Conservation (phyloP, 2,888 invertebrate species). For the Julus scanicus region DNA sequence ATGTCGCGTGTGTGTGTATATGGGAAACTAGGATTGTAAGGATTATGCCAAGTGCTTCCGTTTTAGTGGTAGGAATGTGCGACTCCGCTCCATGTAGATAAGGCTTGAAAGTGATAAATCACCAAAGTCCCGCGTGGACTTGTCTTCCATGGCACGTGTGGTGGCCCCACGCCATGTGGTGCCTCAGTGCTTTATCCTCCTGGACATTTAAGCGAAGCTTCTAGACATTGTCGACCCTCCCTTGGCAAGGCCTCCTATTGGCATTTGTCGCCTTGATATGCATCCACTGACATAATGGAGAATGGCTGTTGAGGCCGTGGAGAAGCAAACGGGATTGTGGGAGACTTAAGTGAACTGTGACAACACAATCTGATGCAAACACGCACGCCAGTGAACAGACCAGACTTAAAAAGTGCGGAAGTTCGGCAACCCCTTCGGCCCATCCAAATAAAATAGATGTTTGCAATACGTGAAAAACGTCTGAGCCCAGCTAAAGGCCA, state of each 20-base stretch:
- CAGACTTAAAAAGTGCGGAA: slow-evolving; percentile 4
- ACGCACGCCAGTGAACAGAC: not conserved
- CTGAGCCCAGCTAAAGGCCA: not conserved
- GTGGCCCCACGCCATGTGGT: slow-evolving; percentile 21
- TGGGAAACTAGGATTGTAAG: slow-evolving; percentile 18
- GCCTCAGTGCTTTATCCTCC: slow-evolving; percentile 32
- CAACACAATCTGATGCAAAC: slow-evolving; percentile 47
- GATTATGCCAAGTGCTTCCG: slow-evolving; percentile 45
- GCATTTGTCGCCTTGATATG: slow-evolving; percentile 26
- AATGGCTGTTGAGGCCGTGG: slow-evolving; percentile 27
- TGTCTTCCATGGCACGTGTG: slow-evolving; percentile 45
- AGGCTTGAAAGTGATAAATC: slow-evolving; percentile 34
- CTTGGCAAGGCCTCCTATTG: not conserved
- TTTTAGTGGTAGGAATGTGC: slow-evolving; percentile 43
- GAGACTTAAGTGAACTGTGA: slow-evolving; percentile 43
- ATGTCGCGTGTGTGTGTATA: not conserved
- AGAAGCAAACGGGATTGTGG: slow-evolving; percentile 41
- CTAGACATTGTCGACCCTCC: slow-evolving; percentile 21
- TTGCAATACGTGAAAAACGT: not conserved
- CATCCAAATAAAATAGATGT: slow-evolving; percentile 10
- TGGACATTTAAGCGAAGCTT: slow-evolving; percentile 28
- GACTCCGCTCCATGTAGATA: slow-evolving; percentile 7
- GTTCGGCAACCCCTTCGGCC: not conserved
- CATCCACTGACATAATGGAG: slow-evolving; percentile 41
- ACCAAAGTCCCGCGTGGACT: slow-evolving; percentile 21